Base-by-base conservation (phyloP, 2,888 invertebrate genomes). In the Ecdyonurus torrentis region DNA sequence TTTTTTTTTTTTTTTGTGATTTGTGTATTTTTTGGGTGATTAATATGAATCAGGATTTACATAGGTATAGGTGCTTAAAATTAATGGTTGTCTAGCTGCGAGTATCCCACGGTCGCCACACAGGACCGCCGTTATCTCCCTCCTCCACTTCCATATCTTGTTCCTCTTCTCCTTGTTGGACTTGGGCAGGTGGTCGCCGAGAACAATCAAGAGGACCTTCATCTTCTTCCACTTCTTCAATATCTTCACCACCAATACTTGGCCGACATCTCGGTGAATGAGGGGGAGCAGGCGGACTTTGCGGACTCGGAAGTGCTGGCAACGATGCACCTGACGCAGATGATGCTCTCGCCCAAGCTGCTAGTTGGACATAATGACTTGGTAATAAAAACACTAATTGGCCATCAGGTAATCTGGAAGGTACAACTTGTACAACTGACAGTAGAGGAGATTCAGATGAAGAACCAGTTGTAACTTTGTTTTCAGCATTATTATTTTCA, bases 341-440 rank as follows among this genome's bases (percentile, higher is more conserved):
- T 10, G 37, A 37, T 5, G 37, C 37, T 1, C 58, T 50, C 25
- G 61, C 61, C 61, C 81, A 81, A 2, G 79, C 79, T 1, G 81
- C 80, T 60, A 82, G 68, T 69, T 82, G 81, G 10, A 82, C 78
- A 71, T 82, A 82, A 70, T 82, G 81, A 70, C 81, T 81, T 53
- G 83, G 83, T 53, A 83, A 73, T 2, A 83, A 75, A 69, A 83
- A 79, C 20, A 83, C 82, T 53, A 82, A 81, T 68, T 82, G 82
- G 1, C 82, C 82, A 68, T 82, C 82, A 24, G 81, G 81, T 63
- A 79, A 74, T 64, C 81, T 75, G 22, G 80, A 79, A 0, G 79
- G 79, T 68, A 79, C 79, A 60, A 79, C 77, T 63, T 66, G 66
- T 23, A 67, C 66, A 24, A 66, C 67, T 25, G 67, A 66, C 55